Evolutionary conservation across 2,113 vertebrate genomes (phyloP).

Genomic region (Hippolais icterina): DNA sequence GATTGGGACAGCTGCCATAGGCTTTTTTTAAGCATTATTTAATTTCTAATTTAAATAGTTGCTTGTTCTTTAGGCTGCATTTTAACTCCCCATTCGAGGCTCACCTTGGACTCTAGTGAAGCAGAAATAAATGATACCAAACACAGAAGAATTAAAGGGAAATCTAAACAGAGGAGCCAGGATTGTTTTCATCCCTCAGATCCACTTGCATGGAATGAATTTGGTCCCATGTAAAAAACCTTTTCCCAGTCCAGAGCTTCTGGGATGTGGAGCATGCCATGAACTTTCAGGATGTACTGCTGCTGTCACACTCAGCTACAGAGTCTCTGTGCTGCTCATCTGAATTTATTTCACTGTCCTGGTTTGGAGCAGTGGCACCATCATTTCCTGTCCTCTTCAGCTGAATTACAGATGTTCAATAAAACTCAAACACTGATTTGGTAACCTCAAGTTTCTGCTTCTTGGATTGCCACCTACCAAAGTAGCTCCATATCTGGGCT

Average conservation of each 20-base stretch:
- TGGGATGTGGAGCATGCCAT: neutral
- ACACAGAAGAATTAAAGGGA: neutral
- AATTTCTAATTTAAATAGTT: neutral
- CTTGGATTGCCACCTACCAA: neutral
- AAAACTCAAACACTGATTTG: neutral
- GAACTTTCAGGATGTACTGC: neutral
- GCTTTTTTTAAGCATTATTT: neutral
- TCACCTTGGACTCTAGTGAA: neutral
- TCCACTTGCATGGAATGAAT: neutral
- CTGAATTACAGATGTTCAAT: neutral
- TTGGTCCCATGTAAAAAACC: neutral
- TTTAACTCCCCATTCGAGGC: neutral
- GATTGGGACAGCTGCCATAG: neutral
- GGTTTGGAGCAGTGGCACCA: neutral
- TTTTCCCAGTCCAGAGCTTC: neutral
- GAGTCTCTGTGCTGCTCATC: neutral
- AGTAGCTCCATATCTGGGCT: neutral
- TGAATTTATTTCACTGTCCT: neutral
- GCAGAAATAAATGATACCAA: neutral
- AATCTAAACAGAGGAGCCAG: neutral
- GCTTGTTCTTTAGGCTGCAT: neutral
- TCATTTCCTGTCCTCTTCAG: neutral
- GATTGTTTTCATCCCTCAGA: neutral
- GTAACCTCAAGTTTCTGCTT: neutral
- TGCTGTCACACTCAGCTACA: neutral